These are phyloP conservation scores for Drosophila setosimentum DNA, from an alignment of 2,888 invertebrate species.

Conservation along the genomic window DNA sequence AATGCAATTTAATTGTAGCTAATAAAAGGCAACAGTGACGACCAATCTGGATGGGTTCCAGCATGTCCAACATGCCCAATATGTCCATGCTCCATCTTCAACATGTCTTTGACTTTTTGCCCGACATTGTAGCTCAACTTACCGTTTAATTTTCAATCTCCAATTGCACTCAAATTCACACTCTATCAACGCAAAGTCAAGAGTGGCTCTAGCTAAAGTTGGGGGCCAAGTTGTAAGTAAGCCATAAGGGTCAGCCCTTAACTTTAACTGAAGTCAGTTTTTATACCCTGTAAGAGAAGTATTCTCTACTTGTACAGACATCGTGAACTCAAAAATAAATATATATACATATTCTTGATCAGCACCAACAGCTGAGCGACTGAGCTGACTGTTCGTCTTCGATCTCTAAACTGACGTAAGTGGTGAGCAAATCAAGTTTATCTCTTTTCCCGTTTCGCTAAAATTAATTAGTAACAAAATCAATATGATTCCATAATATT, in stretches of 20 bases:
- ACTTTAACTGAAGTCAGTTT: slow-evolving; percentile 7
- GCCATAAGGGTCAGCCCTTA: slow-evolving; percentile 42
- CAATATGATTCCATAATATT: background rate
- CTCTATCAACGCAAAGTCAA: slow-evolving; percentile 43
- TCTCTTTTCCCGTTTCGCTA: background rate
- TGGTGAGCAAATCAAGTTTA: background rate
- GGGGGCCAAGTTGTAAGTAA: slow-evolving; percentile 23
- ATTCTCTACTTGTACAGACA: background rate
- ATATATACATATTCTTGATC: background rate
- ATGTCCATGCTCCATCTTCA: slow-evolving; percentile 3
- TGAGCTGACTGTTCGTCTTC: background rate
- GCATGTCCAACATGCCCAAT: slow-evolving; percentile 19
- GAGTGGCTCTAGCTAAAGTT: background rate
- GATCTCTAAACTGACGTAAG: background rate
- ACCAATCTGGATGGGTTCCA: slow-evolving; percentile 41
- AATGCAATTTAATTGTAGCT: slow-evolving; percentile 65
- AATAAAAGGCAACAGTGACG: slow-evolving; percentile 66
- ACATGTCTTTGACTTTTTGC: slow-evolving; percentile 39
- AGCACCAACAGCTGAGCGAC: background rate
- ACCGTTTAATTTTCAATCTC: slow-evolving; percentile 59
- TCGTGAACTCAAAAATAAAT: background rate
- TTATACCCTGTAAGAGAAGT: background rate
- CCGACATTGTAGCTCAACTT: slow-evolving; percentile 40
- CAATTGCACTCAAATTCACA: slow-evolving; percentile 53
- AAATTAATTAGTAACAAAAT: background rate